A percentile compares a stretch with the other conserved stretches of the same genome.
Conservation (phyloP, 2,888 invertebrate genomes). For the Temnothorax unifasciatus region DNA sequence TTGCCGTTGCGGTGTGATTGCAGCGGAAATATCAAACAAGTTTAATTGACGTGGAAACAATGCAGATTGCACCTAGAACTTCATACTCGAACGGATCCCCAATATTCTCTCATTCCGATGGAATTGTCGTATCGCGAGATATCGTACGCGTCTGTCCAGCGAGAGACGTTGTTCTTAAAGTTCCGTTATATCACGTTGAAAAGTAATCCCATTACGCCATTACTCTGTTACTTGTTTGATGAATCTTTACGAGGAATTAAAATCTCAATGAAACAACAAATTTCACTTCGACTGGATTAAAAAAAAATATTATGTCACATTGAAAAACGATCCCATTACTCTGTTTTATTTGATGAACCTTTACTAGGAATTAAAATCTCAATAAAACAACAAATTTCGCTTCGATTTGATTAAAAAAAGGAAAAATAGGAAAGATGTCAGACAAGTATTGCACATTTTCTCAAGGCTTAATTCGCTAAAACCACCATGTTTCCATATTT, state of each 20-base stretch:
- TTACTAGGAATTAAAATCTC: neutral
- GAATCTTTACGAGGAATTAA: neutral
- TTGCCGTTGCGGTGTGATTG: conserved; percentile 42
- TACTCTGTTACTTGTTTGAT: neutral
- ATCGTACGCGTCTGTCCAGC: neutral
- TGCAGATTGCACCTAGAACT: conserved; percentile 55
- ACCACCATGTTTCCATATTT: neutral
- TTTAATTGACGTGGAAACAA: conserved; percentile 57
- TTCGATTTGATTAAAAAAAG: neutral
- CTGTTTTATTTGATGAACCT: neutral
- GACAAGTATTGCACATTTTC: neutral
- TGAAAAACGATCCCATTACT: neutral
- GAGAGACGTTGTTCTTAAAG: neutral
- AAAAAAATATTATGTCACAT: too few relatives aligned
- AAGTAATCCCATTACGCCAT: neutral
- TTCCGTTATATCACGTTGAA: neutral
- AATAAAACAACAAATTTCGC: neutral
- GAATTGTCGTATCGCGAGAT: conserved; percentile 38
- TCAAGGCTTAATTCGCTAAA: neutral
- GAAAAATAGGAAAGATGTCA: too few relatives aligned
- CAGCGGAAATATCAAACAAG: conserved; percentile 57
- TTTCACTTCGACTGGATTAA: neutral
- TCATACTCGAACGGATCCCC: conserved; percentile 43
- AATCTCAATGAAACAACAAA: neutral
- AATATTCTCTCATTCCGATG: conserved; percentile 45